phyloP scores from a whole-genome alignment of 2,888 invertebrate genomes.

The Eristalis intricaria region DNA sequence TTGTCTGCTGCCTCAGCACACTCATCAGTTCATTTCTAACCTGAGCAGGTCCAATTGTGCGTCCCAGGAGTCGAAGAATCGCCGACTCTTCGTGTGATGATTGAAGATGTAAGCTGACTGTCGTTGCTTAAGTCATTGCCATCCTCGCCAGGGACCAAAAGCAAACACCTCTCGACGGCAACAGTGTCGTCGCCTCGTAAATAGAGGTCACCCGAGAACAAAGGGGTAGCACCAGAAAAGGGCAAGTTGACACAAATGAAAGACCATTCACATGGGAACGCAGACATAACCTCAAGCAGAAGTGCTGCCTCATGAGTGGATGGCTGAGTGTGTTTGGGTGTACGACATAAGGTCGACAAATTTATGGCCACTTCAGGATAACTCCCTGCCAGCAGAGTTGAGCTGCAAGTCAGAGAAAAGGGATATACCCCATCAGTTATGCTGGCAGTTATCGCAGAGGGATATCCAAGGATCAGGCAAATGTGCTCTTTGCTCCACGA shows the following conservation, averaged over 20 bases:
- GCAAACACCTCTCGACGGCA: slow-evolving; percentile 43
- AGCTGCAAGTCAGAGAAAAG: background rate
- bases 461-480: background rate
- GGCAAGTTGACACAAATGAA: background rate
- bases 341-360: background rate
- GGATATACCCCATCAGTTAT: background rate
- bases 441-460: background rate
- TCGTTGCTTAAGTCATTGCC: slow-evolving; percentile 42
- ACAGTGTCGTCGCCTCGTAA: slow-evolving; percentile 57
- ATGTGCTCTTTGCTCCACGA: background rate
- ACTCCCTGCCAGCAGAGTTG: background rate
- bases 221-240: background rate
- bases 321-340: background rate
- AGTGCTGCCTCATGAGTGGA: background rate
- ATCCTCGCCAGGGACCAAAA: slow-evolving; percentile 50
- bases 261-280: background rate
- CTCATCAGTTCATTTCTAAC: background rate
- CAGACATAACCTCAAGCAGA: background rate
- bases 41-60: slow-evolving; percentile 28
- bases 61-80: slow-evolving; percentile 27
- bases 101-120: slow-evolving; percentile 32
- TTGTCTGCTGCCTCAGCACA: background rate
- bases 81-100: slow-evolving; percentile 33
- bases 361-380: background rate
- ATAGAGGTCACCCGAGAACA: slow-evolving; percentile 11